A percentile compares a stretch with the other conserved stretches of the same genome.
These are phyloP conservation scores for Drosophila pectinifera DNA, from an alignment of 1,140 invertebrate genomes.

Conservation along the genomic window DNA sequence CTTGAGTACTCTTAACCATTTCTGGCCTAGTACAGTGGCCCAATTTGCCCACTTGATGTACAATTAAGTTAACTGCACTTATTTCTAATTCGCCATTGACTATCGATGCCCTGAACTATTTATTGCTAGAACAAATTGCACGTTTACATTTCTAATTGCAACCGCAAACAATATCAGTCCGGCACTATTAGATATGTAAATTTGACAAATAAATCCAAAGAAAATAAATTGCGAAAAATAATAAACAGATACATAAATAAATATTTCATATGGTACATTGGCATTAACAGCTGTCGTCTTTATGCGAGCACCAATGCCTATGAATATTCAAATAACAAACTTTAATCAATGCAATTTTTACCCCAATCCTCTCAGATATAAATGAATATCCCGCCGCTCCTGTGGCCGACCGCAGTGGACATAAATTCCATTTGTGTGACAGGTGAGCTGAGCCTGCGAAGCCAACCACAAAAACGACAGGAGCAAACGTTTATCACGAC, in stretches of 20 bases:
- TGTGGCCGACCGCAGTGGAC: constrained; percentile 46
- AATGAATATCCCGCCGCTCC: constrained; percentile 24
- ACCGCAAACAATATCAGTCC: constrained; percentile 42
- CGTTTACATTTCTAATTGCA: constrained; percentile 71
- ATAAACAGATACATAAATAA: constrained; percentile 49
- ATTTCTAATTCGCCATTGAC: constrained; percentile 22
- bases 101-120: constrained; percentile 61
- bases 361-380: constrained; percentile 24
- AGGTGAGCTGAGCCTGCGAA: constrained; percentile 36
- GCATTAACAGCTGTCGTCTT: constrained; percentile 45
- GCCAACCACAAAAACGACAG: constrained; percentile 49
- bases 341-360: constrained; percentile 55
- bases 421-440: constrained; percentile 72
- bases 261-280: constrained; percentile 50
- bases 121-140: constrained; percentile 35
- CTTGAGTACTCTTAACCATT: constrained; percentile 4
- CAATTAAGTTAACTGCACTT: constrained; percentile 24
- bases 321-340: constrained; percentile 68
- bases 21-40: constrained; percentile 5
- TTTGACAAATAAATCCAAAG: constrained; percentile 44
- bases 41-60: constrained; percentile 19
- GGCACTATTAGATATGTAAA: constrained; percentile 40
- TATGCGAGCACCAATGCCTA: constrained; percentile 35
- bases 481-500: constrained; percentile 41
- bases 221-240: constrained; percentile 54